phyloP scores from a whole-genome alignment of 2,113 vertebrate species.

The Phyllopteryx taeniolatus region DNA sequence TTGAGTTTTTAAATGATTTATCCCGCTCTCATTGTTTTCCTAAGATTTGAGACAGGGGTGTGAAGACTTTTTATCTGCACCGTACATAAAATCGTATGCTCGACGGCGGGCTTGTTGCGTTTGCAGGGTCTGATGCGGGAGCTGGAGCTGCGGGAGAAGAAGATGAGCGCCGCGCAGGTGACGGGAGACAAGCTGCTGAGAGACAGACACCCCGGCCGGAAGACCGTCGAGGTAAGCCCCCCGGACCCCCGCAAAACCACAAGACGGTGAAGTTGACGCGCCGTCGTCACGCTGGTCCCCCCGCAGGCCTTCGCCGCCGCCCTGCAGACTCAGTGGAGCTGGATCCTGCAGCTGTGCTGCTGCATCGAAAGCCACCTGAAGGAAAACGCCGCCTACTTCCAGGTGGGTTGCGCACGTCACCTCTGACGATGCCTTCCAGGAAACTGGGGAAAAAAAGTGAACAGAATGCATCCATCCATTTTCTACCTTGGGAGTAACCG shows the following conservation, averaged over 20 bases:
- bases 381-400: constrained; percentile 89
- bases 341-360: constrained; percentile 93
- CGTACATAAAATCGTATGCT: background rate
- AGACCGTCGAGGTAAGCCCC: constrained; percentile 80
- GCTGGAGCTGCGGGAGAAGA: constrained; percentile 85
- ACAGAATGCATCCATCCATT: no score
- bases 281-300: background rate
- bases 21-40: no score
- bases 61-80: background rate
- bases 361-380: constrained; percentile 90
- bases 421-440: no score
- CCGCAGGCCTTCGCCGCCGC: constrained; percentile 86
- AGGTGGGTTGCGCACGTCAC: constrained; percentile 64
- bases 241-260: background rate
- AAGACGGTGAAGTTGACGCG: background rate
- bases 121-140: constrained; percentile 90
- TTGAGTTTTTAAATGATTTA: no score
- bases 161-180: constrained; percentile 79
- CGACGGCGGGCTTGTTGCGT: background rate
- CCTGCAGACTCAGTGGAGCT: constrained; percentile 95
- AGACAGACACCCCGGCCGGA: constrained; percentile 82
- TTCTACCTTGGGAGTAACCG: no score
- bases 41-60: no score
- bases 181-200: constrained; percentile 82
- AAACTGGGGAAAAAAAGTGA: no score